These are phyloP conservation scores for Brenthis hecate DNA, from an alignment of 2,888 invertebrate genomes.

Conservation along the genomic window DNA sequence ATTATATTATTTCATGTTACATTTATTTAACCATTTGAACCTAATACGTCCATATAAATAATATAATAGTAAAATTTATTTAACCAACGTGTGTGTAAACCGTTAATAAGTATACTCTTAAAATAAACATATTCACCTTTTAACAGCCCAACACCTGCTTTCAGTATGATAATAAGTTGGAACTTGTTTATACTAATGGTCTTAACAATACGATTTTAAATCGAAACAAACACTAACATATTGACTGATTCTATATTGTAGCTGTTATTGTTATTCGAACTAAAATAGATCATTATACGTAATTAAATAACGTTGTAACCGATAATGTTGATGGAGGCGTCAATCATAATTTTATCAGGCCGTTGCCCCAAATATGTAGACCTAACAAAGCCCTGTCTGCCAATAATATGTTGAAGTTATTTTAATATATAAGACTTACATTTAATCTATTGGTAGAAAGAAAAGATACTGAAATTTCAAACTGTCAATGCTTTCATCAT, in stretches of 20 bases:
- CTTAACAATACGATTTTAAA: background rate
- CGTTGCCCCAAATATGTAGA: conserved; percentile 23
- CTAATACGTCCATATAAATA: too few relatives aligned
- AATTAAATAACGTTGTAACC: conserved; percentile 11
- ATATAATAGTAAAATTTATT: too few relatives aligned
- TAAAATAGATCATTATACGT: conserved; percentile 9
- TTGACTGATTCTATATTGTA: conserved; percentile 7
- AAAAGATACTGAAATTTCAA: too few relatives aligned
- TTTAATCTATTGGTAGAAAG: background rate
- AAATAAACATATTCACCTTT: background rate
- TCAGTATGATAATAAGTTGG: background rate
- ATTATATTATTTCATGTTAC: background rate
- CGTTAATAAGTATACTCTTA: background rate
- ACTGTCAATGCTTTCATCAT: too few relatives aligned
- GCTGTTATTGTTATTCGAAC: conserved; percentile 9
- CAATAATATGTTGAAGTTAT: conserved; percentile 3
- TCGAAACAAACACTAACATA: background rate
- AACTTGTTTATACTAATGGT: background rate
- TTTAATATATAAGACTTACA: background rate
- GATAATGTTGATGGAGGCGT: conserved; percentile 12
- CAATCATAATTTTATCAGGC: conserved; percentile 19
- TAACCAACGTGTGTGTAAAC: background rate
- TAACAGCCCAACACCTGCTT: background rate
- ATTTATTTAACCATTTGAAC: too few relatives aligned
- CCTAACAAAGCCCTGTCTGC: background rate